Base-by-base conservation (phyloP, 2,888 invertebrate genomes). In the Drosophila bunnanda region DNA sequence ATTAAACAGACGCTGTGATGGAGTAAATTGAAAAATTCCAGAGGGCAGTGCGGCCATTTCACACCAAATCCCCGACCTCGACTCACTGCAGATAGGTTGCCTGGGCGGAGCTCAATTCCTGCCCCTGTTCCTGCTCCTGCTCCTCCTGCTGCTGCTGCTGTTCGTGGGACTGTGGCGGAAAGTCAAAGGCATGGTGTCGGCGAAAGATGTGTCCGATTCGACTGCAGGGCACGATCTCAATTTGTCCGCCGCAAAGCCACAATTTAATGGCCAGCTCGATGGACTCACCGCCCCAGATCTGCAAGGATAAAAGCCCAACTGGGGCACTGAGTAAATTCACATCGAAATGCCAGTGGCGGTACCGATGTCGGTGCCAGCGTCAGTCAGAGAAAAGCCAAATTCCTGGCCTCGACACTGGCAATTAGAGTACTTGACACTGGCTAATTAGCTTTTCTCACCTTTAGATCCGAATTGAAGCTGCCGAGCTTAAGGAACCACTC, bases 241-340 rank as follows among this genome's bases (percentile, higher is more conserved):
- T 90, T 88, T 91, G 90, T 60, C 92, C 92, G 54, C 92, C 93
- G 79, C 93, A 93, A 82, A 93, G 88, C 93, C 93, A 93, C 77
- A 91, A 75, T 80, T 92, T 92, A 79, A 92, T 89, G 75, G 92
- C 90, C 81, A 92, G 87, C 84, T 92, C 92, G 80, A 92, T 89
- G 77, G 92, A 92, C 86, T 93, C 93, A 39, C 91, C 92, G 75
- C 93, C 93, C 92, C 92, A 93, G 66, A 91, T 89, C 91, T 92
- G 67, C 66, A 58, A 36, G 53, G 58, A 67, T 56, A 58, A 60
- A 65, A 56, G 52, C 15, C n/a, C 32, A 39, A 41, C 25, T 15
- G n/a, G 52, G 20, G 15, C 28, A 36, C 39, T 36, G 53, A 20
- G n/a, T 10, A 17, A 48, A 64, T 46, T 30, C 32, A 13, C 25